Conservation (phyloP, 2,888 invertebrate species). For the Petrophora chlorosata region DNA sequence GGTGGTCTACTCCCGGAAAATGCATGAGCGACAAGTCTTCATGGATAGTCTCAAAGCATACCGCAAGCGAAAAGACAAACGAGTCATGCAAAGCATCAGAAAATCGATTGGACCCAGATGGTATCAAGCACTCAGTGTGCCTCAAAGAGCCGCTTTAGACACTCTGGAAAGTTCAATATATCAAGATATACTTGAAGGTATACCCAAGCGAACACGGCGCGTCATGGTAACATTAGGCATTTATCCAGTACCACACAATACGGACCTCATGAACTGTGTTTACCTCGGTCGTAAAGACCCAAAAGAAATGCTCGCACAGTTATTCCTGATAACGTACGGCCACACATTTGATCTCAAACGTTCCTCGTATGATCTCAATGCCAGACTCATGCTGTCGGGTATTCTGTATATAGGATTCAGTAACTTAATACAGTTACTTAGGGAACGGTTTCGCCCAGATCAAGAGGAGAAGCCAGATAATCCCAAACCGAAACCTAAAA, state of each 20-base stretch:
- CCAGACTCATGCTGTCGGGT: slow-evolving; percentile 62
- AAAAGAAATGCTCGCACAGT: slow-evolving; percentile 66
- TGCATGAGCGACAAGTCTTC: slow-evolving; percentile 60
- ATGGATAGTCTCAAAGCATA: slow-evolving; percentile 67
- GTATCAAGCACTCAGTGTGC: slow-evolving; percentile 71
- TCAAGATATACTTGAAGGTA: slow-evolving; percentile 68
- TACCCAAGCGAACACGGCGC: slow-evolving; percentile 52
- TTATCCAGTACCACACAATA: slow-evolving; percentile 52
- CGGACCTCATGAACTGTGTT: slow-evolving; percentile 64
- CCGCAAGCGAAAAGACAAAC: slow-evolving; percentile 49
- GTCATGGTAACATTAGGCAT: slow-evolving; percentile 61
- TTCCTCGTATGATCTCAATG: slow-evolving; percentile 58
- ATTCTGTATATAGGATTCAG: slow-evolving; percentile 68
- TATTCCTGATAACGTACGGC: slow-evolving; percentile 59
- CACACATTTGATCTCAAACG: slow-evolving; percentile 61
- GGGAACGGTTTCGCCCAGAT: slow-evolving; percentile 58
- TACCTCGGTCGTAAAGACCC: slow-evolving; percentile 59
- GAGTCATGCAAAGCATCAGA: slow-evolving; percentile 43
- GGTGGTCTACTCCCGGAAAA: slow-evolving; percentile 57
- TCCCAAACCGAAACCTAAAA: slow-evolving; percentile 49
- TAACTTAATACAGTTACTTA: slow-evolving; percentile 54
- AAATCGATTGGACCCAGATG: slow-evolving; percentile 63
- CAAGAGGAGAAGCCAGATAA: slow-evolving; percentile 27
- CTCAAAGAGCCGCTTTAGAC: slow-evolving; percentile 63
- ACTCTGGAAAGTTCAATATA: slow-evolving; percentile 57